Base-by-base conservation (phyloP, 92 coral and sea anemone species). In the Phenganax marumi region DNA sequence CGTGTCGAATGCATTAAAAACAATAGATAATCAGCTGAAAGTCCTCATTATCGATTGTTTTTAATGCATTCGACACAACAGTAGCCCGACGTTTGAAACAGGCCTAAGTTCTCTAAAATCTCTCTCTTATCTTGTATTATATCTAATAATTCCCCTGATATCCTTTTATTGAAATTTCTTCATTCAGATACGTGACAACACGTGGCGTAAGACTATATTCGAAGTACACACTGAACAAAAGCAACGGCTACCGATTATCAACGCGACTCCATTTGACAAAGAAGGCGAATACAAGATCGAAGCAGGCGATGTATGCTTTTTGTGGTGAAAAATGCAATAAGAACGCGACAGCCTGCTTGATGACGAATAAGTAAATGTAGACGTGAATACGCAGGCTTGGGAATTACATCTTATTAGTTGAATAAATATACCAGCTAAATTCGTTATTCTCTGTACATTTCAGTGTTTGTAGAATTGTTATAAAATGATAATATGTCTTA, bases 271-370 rank as follows among this genome's bases (percentile, higher is more conserved):
- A 48, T 86, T 64, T 83, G 86, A 86, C 50, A 80, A 72, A 12
- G 76, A 58, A 12, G 70, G 68, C 54, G 86, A 86, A 79, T 82
- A 64, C 74, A 19, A 61, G 62, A 56, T 86, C 33, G 86, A 86
- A 68, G 75, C 81, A 18, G 89, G 89, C 69, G 78, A 65, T 52
- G 89, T 86, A 71, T 86, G 89, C 77, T 86, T 81, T 69, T 60
- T 64, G 81, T 86, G 82, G 84, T 84, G 50, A 60, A 75, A 54
- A 69, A 58, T 49, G 17, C 72, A 14, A 50, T 55, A 74, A 3
- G 49, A 74, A 25, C 57, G 18, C 8, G 43, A 6, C 25, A 74
- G 61, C 61, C 51, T 54, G 50, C 81, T 25, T 76, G 10, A 56
- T 26, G n/a, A 78, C 66, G 83, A 78, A 62, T 78, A 5, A n/a